Percentiles rank a stretch among this genome's conserved stretches.
Evolutionary conservation across 2,113 vertebrate species (phyloP).

Genomic region (Pelvicachromis taeniatus): DNA sequence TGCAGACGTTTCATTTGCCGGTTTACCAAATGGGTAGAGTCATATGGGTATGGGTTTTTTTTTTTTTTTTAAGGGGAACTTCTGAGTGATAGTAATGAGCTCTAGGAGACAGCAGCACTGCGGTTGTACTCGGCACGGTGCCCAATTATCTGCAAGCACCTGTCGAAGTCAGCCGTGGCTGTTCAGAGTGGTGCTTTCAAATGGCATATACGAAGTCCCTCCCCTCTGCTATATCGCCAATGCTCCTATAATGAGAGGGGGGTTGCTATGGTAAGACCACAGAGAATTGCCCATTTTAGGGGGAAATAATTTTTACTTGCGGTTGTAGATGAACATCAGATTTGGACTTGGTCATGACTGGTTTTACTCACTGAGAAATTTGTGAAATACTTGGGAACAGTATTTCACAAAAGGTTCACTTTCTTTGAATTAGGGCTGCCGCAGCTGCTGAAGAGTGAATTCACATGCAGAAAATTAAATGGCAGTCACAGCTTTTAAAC

Average conservation of each 20-base stretch:
- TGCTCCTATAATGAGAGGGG: conserved; percentile 31
- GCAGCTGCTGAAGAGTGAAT: not conserved
- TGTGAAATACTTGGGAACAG: not conserved
- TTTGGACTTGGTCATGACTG: accelerated
- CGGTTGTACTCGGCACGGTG: conserved; percentile 37
- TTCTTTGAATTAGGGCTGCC: not conserved
- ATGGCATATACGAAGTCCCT: conserved; percentile 3
- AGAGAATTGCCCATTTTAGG: not conserved
- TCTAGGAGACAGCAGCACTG: conserved; percentile 49
- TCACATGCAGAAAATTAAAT: not conserved
- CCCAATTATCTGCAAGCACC: conserved; percentile 70
- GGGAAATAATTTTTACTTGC: not conserved
- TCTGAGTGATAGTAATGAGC: conserved; percentile 72
- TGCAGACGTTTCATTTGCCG: not conserved
- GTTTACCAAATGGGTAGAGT: conserved; percentile 10
- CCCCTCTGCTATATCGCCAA: conserved; percentile 1
- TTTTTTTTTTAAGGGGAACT: conserved; percentile 9
- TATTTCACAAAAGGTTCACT: too few species aligned
- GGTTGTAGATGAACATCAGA: not conserved
- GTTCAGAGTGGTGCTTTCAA: conserved; percentile 23
- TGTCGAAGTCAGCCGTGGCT: conserved; percentile 51
- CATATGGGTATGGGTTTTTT: not conserved
- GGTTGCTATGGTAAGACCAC: not conserved
- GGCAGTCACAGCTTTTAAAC: not conserved
- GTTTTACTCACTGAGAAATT: not conserved